These are phyloP conservation scores for Acanthochromis polyacanthus DNA, from an alignment of 2,113 vertebrate species.

Conservation along the genomic window DNA sequence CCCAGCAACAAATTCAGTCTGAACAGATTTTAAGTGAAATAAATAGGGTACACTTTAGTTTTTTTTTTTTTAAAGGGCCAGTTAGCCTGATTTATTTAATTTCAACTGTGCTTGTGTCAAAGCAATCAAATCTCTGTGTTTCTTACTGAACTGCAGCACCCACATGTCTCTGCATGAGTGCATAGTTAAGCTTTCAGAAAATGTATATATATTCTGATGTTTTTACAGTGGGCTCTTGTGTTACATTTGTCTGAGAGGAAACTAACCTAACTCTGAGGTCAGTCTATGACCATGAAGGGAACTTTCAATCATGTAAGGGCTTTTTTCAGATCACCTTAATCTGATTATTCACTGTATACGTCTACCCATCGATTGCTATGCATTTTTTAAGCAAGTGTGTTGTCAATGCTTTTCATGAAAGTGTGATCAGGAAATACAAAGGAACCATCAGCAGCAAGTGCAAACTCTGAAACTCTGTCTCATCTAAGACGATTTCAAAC, in stretches of 20 bases:
- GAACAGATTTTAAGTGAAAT: neutral
- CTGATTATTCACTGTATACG: conserved; percentile 48
- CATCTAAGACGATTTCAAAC: neutral
- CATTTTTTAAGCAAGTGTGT: conserved; percentile 56
- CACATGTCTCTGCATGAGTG: neutral
- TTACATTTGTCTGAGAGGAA: conserved; percentile 12
- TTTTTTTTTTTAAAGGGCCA: neutral
- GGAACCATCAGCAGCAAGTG: conserved; percentile 36
- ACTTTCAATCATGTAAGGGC: conserved; percentile 67
- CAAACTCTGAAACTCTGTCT: neutral
- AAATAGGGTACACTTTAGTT: too few relatives aligned
- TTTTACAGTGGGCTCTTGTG: neutral
- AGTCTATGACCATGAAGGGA: conserved; percentile 10
- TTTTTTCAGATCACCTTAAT: conserved; percentile 60
- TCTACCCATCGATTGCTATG: conserved; percentile 69
- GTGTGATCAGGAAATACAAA: conserved; percentile 12
- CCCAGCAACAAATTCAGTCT: neutral
- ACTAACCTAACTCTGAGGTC: neutral
- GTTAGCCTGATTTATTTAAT: neutral
- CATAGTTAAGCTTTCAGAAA: conserved; percentile 11
- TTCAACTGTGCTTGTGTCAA: conserved; percentile 6
- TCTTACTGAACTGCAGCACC: neutral
- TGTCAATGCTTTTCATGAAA: conserved; percentile 7
- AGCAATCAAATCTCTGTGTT: conserved; percentile 1
- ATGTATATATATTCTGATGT: conserved; percentile 12